phyloP scores from a whole-genome alignment of 1,140 invertebrate genomes.

The Ooceraea biroi region DNA sequence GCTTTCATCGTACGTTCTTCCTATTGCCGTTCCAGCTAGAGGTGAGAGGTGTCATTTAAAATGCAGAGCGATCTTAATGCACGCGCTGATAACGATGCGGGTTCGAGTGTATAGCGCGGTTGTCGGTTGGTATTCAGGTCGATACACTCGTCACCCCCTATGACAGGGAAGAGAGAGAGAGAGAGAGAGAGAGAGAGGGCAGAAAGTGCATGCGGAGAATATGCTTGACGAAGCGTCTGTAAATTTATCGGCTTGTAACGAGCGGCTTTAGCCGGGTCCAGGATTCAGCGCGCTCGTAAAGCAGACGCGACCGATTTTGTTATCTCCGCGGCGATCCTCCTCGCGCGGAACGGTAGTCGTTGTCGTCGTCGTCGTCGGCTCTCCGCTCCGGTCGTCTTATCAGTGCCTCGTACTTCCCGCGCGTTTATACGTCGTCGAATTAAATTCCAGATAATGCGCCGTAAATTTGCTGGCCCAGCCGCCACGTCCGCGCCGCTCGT shows the following conservation, averaged over 20 bases:
- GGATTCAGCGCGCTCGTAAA: constrained; percentile 31
- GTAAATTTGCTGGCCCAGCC: constrained; percentile 62
- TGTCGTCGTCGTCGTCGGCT: too few species aligned
- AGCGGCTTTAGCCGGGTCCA: background rate
- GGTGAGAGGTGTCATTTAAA: constrained; percentile 25
- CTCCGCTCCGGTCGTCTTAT: constrained; percentile 36
- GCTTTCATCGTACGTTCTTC: constrained; percentile 30
- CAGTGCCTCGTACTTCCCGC: constrained; percentile 44
- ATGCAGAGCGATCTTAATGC: constrained; percentile 6
- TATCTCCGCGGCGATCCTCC: constrained; percentile 37
- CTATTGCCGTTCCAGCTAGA: background rate
- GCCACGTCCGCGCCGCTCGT: constrained; percentile 38
- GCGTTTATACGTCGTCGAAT: constrained; percentile 65
- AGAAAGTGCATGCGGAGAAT: too few species aligned
- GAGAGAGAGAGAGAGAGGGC: too few species aligned
- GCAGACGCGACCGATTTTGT: constrained; percentile 46
- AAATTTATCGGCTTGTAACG: constrained; percentile 29
- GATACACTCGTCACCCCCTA: background rate
- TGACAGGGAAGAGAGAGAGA: background rate
- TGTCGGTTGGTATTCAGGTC: background rate
- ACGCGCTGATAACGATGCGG: constrained; percentile 22
- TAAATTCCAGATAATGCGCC: constrained; percentile 65
- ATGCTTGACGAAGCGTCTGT: constrained; percentile 28
- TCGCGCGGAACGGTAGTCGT: too few species aligned
- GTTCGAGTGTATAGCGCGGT: constrained; percentile 2